These are phyloP conservation scores for Centropus bengalensis DNA, from an alignment of 2,113 vertebrate genomes.

Conservation along the genomic window DNA sequence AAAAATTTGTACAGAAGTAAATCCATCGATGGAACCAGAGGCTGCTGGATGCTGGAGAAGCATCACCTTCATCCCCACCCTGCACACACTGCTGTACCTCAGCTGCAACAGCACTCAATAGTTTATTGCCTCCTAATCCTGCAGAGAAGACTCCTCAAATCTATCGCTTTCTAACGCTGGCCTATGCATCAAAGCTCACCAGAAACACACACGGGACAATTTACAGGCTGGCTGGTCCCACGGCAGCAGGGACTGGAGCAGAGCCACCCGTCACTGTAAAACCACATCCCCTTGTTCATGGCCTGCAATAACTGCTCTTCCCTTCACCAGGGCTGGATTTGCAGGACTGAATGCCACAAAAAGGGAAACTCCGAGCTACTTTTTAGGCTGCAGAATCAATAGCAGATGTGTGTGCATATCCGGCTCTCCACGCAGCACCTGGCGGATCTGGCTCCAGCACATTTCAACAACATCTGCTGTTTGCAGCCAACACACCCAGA, in stretches of 20 bases:
- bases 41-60: neutral
- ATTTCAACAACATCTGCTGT: neutral
- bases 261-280: neutral
- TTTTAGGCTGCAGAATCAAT: neutral
- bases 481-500: neutral
- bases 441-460: neutral
- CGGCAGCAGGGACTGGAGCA: neutral
- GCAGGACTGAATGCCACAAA: neutral
- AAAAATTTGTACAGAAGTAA: neutral
- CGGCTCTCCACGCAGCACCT: neutral
- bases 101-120: neutral
- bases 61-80: too few relatives aligned
- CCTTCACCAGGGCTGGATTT: rapidly evolving
- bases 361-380: neutral
- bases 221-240: neutral
- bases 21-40: neutral
- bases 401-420: rapidly evolving
- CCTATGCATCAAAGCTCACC: neutral
- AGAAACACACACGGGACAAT: rapidly evolving
- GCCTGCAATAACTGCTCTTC: neutral
- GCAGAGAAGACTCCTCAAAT: neutral
- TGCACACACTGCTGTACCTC: too few relatives aligned
- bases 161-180: neutral
- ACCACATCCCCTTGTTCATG: rapidly evolving
- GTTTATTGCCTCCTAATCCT: neutral